Evolutionary conservation across 2,113 vertebrate genomes (phyloP).

Genomic region (Ancistrus triradiatus): DNA sequence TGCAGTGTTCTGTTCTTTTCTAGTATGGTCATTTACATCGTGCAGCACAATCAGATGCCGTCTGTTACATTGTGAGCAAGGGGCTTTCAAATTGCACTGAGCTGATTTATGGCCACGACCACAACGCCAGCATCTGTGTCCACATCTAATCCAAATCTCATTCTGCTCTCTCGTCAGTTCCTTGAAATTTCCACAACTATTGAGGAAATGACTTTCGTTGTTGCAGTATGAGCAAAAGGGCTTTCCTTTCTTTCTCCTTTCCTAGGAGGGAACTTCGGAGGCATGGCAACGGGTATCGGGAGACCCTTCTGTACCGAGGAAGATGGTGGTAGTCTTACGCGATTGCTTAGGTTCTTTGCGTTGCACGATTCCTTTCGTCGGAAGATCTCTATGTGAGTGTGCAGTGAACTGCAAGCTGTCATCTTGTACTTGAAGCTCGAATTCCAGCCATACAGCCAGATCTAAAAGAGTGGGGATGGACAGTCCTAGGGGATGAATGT

Average conservation of each 20-base stretch:
- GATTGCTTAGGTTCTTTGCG: neutral
- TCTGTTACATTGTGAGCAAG: no score
- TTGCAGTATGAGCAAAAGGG: conserved; percentile 6
- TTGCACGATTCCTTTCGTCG: neutral
- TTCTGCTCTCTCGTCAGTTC: neutral
- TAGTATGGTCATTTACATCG: no score
- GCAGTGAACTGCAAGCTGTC: neutral
- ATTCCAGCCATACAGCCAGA: no score
- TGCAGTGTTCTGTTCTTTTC: no score
- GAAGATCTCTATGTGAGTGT: neutral
- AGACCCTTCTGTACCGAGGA: neutral
- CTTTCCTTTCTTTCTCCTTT: no score
- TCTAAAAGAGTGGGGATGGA: no score
- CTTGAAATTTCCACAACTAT: conserved; percentile 2
- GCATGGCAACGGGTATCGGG: no score
- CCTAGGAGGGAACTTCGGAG: no score
- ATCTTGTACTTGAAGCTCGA: no score
- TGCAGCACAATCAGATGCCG: no score
- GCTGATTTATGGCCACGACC: neutral
- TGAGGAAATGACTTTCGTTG: conserved; percentile 3
- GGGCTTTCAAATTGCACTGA: conserved; percentile 1
- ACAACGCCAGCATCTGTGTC: conserved; percentile 13
- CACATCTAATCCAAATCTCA: neutral
- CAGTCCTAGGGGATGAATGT: neutral
- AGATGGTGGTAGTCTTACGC: neutral